Base-by-base conservation (phyloP, 1,140 invertebrate genomes). In the Drosophila leontia region DNA sequence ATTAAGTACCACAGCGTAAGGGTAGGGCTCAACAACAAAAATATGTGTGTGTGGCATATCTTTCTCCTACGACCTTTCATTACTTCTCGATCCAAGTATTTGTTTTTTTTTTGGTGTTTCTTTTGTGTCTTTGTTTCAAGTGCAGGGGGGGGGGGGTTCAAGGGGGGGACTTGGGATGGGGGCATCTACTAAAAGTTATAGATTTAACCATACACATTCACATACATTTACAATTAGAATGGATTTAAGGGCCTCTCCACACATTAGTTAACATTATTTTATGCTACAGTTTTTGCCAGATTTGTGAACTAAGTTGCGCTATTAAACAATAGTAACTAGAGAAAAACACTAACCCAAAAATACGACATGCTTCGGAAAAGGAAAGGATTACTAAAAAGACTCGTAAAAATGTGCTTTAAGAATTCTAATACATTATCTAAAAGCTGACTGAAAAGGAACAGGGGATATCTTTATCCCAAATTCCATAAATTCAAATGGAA, bases 1-100 rank as follows among this genome's bases (percentile, higher is more conserved):
- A 78, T 84, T 88, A 88, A 88, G 84, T 88, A 88, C 84, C 84
- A 88, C 85, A 88, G 78, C 81, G 80, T 80, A 81, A 44, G 75
- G 56, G 59, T 78, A 80, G 74, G 67, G 67, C 62, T 64, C 65
- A 88, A 83, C 78, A 80, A 81, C 19, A 88, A 80, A 80, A 68
- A 88, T 84, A 74, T 74, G 37, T 34, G 15, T 34, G 15, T 53
- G 64, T 80, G 75, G 61, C 82, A 75, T 82, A 76, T 70, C 58
- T 48, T 71, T 45, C 23, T 71, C 47, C 19, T 58, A 32, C 32
- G 23, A 45, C 42, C 44, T 32, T 58, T 61, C 13, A 35, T 15
- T 50, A 53, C 53, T 53, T 67, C n/a, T 41, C 11, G 45, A 44
- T 69, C n/a, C 35, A 55, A 61, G 37, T 56, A 60, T 45, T 32